Evolutionary conservation across 53 echinoderm and acorn worm genomes (phyloP).

Genomic region (Echinarachnius parma): DNA sequence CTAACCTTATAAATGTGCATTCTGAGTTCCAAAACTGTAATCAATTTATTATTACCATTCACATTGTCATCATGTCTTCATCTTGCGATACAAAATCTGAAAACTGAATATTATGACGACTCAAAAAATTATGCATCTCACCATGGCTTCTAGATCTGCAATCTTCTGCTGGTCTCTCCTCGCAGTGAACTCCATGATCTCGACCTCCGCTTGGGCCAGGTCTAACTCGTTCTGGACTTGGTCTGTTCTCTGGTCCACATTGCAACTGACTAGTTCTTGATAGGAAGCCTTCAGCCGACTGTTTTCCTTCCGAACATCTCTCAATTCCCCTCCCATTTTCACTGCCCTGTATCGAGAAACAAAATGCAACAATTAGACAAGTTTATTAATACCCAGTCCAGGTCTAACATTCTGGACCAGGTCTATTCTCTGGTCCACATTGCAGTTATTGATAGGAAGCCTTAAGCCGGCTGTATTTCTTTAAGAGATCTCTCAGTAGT

Average conservation of each 20-base stretch:
- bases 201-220: conserved; percentile 56
- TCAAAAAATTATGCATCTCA: conserved; percentile 1
- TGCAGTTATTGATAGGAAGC: not conserved
- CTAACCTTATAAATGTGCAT: too few relatives aligned
- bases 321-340: conserved; percentile 27
- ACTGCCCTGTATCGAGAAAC: conserved; percentile 5
- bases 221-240: conserved; percentile 67
- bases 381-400: not conserved
- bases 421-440: conserved; percentile 45
- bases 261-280: not conserved
- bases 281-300: not conserved
- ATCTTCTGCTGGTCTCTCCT: conserved; percentile 33
- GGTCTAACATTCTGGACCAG: conserved; percentile 61
- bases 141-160: conserved; percentile 15
- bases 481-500: not conserved
- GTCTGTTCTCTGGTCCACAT: conserved; percentile 43
- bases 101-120: not conserved
- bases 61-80: too few relatives aligned
- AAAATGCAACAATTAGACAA: not conserved
- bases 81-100: too few relatives aligned
- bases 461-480: conserved; percentile 3
- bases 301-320: conserved; percentile 1
- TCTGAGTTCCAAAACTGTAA: too few relatives aligned
- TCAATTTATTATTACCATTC: too few relatives aligned
- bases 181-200: conserved; percentile 54